phyloP scores from a whole-genome alignment of 53 echinoderm and acorn worm genomes.

The Actinopyga echinites region DNA sequence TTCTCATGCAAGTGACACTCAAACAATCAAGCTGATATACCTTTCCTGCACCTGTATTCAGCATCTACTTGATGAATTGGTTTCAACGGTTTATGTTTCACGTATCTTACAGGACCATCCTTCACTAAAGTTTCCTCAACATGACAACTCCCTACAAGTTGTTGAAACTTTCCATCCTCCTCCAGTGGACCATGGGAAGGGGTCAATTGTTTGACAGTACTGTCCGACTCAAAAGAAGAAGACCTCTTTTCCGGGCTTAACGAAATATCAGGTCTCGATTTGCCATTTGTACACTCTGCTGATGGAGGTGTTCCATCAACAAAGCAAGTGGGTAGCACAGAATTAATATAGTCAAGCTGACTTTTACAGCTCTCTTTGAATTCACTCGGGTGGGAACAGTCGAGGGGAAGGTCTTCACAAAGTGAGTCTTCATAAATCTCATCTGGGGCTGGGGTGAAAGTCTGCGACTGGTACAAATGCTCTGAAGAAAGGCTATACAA shows the following conservation, averaged over 20 bases:
- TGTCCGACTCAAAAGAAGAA: background rate
- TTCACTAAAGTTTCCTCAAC: background rate
- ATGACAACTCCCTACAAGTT: background rate
- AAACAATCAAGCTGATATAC: slow-evolving; percentile 33
- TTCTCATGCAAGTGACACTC: background rate
- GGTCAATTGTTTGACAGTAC: background rate
- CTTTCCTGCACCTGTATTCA: slow-evolving; percentile 90
- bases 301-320: background rate
- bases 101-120: slow-evolving; percentile 70
- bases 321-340: background rate
- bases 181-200: background rate
- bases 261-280: too few species aligned
- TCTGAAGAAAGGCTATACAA: slow-evolving; percentile 41
- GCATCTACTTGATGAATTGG: slow-evolving; percentile 94
- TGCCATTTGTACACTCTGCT: background rate
- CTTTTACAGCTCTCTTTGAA: background rate
- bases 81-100: slow-evolving; percentile 86
- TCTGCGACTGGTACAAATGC: slow-evolving; percentile 34
- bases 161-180: background rate
- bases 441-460: slow-evolving; percentile 19
- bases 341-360: background rate
- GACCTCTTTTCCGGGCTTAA: background rate
- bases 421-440: slow-evolving; percentile 38
- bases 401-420: background rate
- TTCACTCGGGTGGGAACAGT: background rate